Evolutionary conservation across 1,140 invertebrate species (phyloP).

Genomic region (Helicoverpa armigera): DNA sequence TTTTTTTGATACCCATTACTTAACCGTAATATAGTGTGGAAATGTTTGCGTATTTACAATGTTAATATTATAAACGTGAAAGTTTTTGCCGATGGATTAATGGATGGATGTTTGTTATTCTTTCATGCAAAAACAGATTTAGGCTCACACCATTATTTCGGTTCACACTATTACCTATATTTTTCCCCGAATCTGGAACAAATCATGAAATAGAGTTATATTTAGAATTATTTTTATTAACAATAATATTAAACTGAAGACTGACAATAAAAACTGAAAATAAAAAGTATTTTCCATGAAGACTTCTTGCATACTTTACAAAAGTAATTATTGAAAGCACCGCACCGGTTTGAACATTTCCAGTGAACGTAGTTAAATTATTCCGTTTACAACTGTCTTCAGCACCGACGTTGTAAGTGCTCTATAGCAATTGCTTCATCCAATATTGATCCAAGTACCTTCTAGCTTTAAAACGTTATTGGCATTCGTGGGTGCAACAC

Average conservation of each 20-base stretch:
- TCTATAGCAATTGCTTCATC: conserved; percentile 13
- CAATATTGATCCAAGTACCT: conserved; percentile 20
- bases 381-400: background rate
- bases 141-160: background rate
- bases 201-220: too few species aligned
- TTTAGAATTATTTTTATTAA: too few species aligned
- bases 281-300: too few species aligned
- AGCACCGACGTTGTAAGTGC: background rate
- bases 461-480: background rate
- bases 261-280: too few species aligned
- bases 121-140: too few species aligned
- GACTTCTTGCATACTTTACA: too few species aligned
- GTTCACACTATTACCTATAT: too few species aligned
- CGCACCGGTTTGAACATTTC: background rate
- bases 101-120: too few species aligned
- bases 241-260: too few species aligned
- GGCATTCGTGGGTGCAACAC: background rate
- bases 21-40: background rate
- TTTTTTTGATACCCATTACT: background rate
- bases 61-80: background rate
- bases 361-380: conserved; percentile 7
- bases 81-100: too few species aligned
- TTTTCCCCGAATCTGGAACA: too few species aligned
- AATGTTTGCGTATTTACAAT: too few species aligned
- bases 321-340: background rate